A percentile compares a stretch with the other conserved stretches of the same genome.
Conservation (phyloP, 1,140 invertebrate genomes). For the Oedothorax gibbosus region DNA sequence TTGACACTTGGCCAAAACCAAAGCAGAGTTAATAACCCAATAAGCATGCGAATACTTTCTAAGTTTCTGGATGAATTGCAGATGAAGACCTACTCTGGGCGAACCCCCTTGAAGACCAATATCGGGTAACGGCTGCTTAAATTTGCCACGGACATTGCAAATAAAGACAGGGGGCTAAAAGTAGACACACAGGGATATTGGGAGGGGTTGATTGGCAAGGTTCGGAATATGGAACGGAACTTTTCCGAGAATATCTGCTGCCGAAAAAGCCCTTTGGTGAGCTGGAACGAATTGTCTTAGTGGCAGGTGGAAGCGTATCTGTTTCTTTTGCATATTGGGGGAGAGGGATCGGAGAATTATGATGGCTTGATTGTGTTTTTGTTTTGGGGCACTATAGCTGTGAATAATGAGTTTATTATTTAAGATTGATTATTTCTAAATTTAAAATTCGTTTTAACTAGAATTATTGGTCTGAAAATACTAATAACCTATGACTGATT, state of each 20-base stretch:
- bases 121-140: constrained; percentile 29
- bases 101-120: constrained; percentile 18
- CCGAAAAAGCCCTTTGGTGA: neutral
- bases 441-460: no score
- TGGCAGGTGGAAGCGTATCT: neutral
- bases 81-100: neutral
- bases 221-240: no score
- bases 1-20: no score
- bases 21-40: constrained; percentile 17
- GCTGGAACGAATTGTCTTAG: constrained; percentile 1
- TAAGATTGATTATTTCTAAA: no score
- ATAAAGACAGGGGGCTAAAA: constrained; percentile 11
- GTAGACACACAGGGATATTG: constrained; percentile 43
- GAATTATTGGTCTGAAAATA: no score
- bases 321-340: no score
- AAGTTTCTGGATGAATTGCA: constrained; percentile 8
- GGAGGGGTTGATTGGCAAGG: neutral
- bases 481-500: no score
- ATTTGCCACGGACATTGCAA: constrained; percentile 37
- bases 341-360: no score
- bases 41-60: constrained; percentile 12
- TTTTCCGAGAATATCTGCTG: neutral
- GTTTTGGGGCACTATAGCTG: no score
- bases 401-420: no score
- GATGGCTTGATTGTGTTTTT: no score